phyloP scores from a whole-genome alignment of 2,797 vertebrate species.

The Ataeniobius toweri region DNA sequence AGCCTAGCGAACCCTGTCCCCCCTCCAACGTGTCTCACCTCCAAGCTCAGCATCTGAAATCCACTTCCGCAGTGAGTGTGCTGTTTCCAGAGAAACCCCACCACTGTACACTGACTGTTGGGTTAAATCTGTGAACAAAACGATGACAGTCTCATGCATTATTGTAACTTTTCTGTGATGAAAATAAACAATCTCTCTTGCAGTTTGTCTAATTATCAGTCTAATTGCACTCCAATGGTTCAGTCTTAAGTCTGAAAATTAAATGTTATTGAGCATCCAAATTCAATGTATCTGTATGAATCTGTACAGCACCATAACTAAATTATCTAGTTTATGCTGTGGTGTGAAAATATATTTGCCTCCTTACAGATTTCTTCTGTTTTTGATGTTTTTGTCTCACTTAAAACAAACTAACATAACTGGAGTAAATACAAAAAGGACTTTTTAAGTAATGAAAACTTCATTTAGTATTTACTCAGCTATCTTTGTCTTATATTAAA shows the following conservation, averaged over 20 bases:
- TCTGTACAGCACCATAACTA: neutral
- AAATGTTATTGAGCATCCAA: neutral
- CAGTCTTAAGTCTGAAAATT: neutral
- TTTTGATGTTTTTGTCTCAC: neutral
- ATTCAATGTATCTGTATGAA: neutral
- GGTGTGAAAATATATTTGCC: neutral
- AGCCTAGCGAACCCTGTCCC: too few relatives aligned
- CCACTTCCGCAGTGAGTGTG: too few relatives aligned
- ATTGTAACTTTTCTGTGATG: neutral
- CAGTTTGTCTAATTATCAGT: neutral
- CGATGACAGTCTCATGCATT: neutral
- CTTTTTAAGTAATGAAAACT: neutral
- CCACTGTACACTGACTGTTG: too few relatives aligned
- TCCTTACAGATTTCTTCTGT: neutral
- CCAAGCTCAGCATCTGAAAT: too few relatives aligned
- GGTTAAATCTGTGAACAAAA: too few relatives aligned
- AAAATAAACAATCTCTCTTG: slow-evolving; percentile 12
- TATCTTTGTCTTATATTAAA: neutral
- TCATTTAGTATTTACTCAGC: neutral
- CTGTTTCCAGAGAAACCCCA: too few relatives aligned
- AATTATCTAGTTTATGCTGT: neutral
- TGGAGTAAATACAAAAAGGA: neutral
- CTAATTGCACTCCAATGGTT: neutral
- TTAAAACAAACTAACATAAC: neutral
- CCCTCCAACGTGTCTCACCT: too few relatives aligned